phyloP scores from a whole-genome alignment of 2,888 invertebrate genomes.

The Coenonympha glycerion region DNA sequence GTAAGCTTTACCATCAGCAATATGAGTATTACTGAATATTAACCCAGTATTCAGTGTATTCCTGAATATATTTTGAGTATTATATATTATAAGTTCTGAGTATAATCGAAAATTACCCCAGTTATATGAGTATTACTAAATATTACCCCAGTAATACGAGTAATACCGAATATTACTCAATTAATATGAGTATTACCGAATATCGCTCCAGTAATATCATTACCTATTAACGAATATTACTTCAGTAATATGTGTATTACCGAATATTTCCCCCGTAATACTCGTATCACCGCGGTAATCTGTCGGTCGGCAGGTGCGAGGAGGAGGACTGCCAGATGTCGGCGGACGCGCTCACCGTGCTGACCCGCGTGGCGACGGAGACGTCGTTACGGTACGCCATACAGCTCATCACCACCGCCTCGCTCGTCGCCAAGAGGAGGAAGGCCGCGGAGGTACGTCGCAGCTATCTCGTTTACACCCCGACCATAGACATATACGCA shows the following conservation, averaged over 20 bases:
- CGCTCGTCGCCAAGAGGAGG: slow-evolving; percentile 92
- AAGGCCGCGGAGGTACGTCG: slow-evolving; percentile 86
- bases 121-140: background rate
- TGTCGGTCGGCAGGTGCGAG: slow-evolving; percentile 82
- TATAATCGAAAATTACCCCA: too few species aligned
- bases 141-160: background rate
- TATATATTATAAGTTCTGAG: too few species aligned
- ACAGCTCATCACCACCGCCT: slow-evolving; percentile 96
- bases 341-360: slow-evolving; percentile 90
- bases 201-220: background rate
- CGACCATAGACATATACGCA: too few species aligned
- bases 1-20: too few species aligned
- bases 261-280: background rate
- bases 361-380: slow-evolving; percentile 94
- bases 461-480: too few species aligned
- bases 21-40: too few species aligned
- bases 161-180: background rate
- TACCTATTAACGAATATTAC: background rate
- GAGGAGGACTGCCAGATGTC: slow-evolving; percentile 98
- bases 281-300: background rate
- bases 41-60: too few species aligned
- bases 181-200: background rate
- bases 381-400: slow-evolving; percentile 97
- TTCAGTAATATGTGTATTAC: background rate
- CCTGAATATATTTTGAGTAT: too few species aligned